These are phyloP conservation scores for Odocoileus virginianus DNA, from an alignment of 2,113 vertebrate genomes.

Conservation along the genomic window DNA sequence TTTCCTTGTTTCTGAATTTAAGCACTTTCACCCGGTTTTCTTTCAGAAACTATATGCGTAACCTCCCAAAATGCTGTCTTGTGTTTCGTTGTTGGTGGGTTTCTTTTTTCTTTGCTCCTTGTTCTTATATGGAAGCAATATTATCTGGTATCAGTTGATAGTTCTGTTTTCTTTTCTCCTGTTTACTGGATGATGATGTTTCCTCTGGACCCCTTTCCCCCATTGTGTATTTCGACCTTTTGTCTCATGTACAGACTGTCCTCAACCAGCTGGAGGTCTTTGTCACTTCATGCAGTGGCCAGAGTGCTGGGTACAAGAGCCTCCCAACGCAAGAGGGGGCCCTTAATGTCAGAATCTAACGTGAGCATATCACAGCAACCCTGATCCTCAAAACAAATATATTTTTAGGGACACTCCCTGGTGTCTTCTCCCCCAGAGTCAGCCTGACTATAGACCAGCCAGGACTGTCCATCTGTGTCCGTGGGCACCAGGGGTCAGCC, in stretches of 20 bases:
- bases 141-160: background rate
- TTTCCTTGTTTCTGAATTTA: background rate
- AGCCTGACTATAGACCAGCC: background rate
- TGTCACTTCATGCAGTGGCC: rapidly evolving
- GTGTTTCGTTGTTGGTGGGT: background rate
- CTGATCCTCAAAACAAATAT: background rate
- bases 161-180: background rate
- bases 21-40: background rate
- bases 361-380: background rate
- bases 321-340: background rate
- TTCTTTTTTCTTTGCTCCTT: background rate
- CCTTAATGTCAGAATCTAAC: background rate
- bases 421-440: background rate
- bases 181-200: background rate
- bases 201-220: background rate
- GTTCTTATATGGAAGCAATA: background rate
- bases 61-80: background rate
- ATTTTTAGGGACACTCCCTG: background rate
- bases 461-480: no score
- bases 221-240: background rate
- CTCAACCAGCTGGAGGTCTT: background rate
- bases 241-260: rapidly evolving
- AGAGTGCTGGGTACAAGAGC: no score
- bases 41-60: rapidly evolving
- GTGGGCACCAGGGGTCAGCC: background rate